Evolutionary conservation across 2,888 invertebrate species (phyloP).

Genomic region (Pterostichus niger): DNA sequence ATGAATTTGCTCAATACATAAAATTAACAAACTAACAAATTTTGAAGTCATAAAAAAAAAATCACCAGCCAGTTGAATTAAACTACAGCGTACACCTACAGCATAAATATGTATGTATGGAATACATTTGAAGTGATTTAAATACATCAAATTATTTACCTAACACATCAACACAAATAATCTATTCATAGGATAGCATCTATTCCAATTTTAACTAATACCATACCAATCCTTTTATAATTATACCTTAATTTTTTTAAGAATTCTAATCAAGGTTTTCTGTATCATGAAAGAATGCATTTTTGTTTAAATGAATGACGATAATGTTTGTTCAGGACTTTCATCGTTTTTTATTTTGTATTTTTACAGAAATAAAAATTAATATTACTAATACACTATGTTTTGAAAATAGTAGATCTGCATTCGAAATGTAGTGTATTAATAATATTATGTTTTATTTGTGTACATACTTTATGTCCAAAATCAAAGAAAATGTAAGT

Average conservation of each 20-base stretch:
- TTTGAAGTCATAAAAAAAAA: slow-evolving; percentile 48
- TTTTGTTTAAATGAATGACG: no score
- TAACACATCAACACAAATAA: slow-evolving; percentile 53
- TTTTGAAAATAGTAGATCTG: no score
- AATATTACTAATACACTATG: no score
- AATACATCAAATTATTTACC: slow-evolving; percentile 61
- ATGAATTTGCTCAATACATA: slow-evolving; percentile 32
- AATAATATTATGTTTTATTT: no score
- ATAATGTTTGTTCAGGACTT: no score
- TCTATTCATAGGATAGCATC: slow-evolving; percentile 52
- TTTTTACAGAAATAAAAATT: no score
- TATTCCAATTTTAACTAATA: slow-evolving; percentile 26
- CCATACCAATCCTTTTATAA: slow-evolving; percentile 13
- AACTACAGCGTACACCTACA: slow-evolving; percentile 52
- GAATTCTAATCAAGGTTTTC: no score
- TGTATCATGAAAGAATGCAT: no score
- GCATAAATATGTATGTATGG: slow-evolving; percentile 66
- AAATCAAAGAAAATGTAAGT: no score
- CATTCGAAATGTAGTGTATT: no score
- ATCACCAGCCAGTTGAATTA: slow-evolving; percentile 47
- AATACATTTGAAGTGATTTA: slow-evolving; percentile 66
- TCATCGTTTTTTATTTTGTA: no score
- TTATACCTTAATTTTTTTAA: background rate
- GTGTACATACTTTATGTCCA: no score
- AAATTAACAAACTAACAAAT: slow-evolving; percentile 30